Conservation (phyloP, 1,140 invertebrate genomes). For the Drosophila mojavensis region DNA sequence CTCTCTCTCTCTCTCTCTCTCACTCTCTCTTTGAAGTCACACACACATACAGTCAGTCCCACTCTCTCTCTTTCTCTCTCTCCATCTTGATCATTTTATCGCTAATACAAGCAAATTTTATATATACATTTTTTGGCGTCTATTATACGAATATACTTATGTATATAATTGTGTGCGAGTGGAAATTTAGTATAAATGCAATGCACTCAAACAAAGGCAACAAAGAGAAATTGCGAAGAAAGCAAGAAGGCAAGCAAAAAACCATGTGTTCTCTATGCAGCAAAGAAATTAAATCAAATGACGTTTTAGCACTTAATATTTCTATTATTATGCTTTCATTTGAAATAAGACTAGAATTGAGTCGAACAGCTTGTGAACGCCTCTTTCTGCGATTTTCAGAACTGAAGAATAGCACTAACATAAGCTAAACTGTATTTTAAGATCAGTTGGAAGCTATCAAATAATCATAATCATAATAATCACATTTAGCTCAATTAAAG, state of each 20-base stretch:
- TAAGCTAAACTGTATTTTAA: too few species aligned
- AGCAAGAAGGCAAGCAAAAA: constrained; percentile 12
- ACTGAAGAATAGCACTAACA: too few species aligned
- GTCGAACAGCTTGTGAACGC: background rate
- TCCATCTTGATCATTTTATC: constrained; percentile 9
- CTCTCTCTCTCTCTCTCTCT: constrained; percentile 1
- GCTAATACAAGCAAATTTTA: background rate
- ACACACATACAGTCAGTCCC: background rate
- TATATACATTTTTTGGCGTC: constrained; percentile 13
- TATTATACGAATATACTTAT: background rate
- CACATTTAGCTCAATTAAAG: too few species aligned
- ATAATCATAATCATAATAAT: too few species aligned
- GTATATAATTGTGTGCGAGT: constrained; percentile 1
- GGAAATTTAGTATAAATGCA: constrained; percentile 18
- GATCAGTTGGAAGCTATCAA: too few species aligned
- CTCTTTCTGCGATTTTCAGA: background rate
- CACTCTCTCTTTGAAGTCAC: background rate
- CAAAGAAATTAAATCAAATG: constrained; percentile 17
- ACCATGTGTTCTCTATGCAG: background rate
- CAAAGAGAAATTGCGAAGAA: constrained; percentile 28
- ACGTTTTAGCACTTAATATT: constrained; percentile 21
- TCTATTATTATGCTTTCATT: too few species aligned
- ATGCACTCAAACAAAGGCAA: constrained; percentile 47
- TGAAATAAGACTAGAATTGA: too few species aligned
- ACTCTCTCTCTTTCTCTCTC: background rate